Conservation (phyloP, 2,888 invertebrate genomes). For the Calliscelio sp. region DNA sequence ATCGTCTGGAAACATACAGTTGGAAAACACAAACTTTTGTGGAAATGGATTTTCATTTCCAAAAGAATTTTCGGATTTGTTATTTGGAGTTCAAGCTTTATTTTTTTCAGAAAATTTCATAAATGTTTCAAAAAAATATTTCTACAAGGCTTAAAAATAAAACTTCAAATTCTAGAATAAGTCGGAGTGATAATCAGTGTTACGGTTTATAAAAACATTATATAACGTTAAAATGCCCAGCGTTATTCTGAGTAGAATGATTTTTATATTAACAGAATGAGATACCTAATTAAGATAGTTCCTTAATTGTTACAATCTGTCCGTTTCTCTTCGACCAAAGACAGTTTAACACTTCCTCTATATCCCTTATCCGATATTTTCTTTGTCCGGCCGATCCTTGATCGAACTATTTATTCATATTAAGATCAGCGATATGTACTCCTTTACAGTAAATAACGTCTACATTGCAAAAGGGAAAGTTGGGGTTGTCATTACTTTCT, state of each 20-base stretch:
- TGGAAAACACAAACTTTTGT: no score
- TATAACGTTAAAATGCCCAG: no score
- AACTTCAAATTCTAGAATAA: no score
- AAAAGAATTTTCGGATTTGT: no score
- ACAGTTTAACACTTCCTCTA: slow-evolving; percentile 47
- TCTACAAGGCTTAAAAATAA: no score
- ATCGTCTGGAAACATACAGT: no score
- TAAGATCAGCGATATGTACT: slow-evolving; percentile 53
- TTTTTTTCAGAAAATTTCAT: no score
- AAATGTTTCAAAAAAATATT: no score
- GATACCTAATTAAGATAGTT: neutral
- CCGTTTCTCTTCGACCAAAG: slow-evolving; percentile 8
- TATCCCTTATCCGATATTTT: slow-evolving; percentile 27
- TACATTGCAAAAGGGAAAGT: slow-evolving; percentile 62
- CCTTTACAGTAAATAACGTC: slow-evolving; percentile 50
- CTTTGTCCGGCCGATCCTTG: slow-evolving; percentile 42
- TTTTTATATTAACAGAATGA: neutral
- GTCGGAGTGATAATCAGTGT: no score
- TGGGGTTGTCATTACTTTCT: slow-evolving; percentile 66
- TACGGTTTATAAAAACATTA: no score
- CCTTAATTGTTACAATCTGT: neutral
- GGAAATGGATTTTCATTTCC: no score
- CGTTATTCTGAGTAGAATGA: neutral
- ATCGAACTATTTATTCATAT: slow-evolving; percentile 64
- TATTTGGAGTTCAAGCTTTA: no score